Conservation (phyloP, 1,140 invertebrate species). For the Meloidogyne hapla region DNA sequence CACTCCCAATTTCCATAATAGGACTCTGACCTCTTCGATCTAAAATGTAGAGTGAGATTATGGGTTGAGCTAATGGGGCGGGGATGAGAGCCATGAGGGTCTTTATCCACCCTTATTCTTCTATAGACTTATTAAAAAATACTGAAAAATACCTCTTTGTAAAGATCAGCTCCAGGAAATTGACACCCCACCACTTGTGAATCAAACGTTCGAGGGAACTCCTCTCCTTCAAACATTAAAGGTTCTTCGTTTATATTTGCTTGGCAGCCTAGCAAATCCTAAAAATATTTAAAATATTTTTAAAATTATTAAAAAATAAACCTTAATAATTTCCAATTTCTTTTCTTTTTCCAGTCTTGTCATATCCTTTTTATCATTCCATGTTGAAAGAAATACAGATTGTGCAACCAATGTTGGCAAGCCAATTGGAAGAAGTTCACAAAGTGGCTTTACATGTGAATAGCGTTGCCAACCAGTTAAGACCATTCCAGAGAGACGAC, state of each 20-base stretch:
- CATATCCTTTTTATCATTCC: slow-evolving; percentile 4
- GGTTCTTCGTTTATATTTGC: neutral
- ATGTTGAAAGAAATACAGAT: slow-evolving; percentile 29
- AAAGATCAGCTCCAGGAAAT: slow-evolving; percentile 35
- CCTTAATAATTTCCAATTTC: neutral
- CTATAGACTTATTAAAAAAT: neutral
- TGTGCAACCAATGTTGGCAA: slow-evolving; percentile 73
- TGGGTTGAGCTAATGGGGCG: no score
- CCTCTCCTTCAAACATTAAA: neutral
- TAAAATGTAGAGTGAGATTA: neutral
- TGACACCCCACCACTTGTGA: slow-evolving; percentile 20
- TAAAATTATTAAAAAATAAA: neutral
- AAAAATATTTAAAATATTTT: neutral
- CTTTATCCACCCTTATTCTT: no score
- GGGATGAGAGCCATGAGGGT: no score
- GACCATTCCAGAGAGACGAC: slow-evolving; percentile 34
- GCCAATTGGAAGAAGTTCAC: slow-evolving; percentile 78
- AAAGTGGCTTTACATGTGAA: slow-evolving; percentile 85
- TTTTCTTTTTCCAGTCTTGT: neutral
- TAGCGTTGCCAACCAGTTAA: slow-evolving; percentile 67
- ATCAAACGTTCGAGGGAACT: slow-evolving; percentile 30
- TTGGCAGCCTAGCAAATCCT: slow-evolving; percentile 17
- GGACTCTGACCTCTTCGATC: slow-evolving; percentile 35
- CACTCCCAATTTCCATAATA: slow-evolving; percentile 21
- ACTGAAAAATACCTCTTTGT: slow-evolving; percentile 14